Conservation (phyloP, 1,140 invertebrate genomes). For the Drosophila aff. region DNA sequence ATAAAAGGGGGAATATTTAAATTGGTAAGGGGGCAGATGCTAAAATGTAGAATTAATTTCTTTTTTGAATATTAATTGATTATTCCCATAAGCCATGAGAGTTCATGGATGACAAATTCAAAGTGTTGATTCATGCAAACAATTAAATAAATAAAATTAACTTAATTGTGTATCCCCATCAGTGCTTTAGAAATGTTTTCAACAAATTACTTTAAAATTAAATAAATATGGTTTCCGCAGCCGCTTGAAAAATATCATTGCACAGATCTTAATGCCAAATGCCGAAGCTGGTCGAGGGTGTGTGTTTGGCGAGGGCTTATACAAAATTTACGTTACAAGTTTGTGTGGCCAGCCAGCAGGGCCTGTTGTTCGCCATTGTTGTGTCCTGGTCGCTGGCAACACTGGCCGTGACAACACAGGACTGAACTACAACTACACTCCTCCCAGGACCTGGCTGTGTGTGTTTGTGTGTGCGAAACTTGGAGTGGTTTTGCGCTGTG, state of each 20-base stretch:
- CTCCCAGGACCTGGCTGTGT: conserved; percentile 23
- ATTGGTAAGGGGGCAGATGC: neutral
- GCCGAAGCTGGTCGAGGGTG: conserved; percentile 47
- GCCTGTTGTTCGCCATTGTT: conserved; percentile 30
- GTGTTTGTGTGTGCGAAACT: conserved; percentile 54
- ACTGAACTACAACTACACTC: conserved; percentile 46
- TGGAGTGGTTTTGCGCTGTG: conserved; percentile 79
- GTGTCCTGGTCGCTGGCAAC: conserved; percentile 60
- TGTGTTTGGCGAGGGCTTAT: conserved; percentile 61
- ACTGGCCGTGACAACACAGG: conserved; percentile 71
- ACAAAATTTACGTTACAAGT: conserved; percentile 64
- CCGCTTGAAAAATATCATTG: conserved; percentile 43
- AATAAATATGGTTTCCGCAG: neutral
- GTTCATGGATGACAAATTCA: neutral
- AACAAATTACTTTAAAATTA: conserved; percentile 4
- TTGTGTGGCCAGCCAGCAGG: conserved; percentile 39
- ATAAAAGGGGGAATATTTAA: too few species aligned
- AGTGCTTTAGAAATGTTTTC: neutral
- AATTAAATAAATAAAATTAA: neutral
- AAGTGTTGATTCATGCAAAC: neutral
- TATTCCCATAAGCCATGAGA: neutral
- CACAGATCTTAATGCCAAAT: conserved; percentile 67
- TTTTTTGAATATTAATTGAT: neutral
- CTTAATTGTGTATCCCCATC: neutral
- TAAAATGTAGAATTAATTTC: too few species aligned